phyloP scores from a whole-genome alignment of 2,113 vertebrate genomes.

The Sclerurus mexicanus region DNA sequence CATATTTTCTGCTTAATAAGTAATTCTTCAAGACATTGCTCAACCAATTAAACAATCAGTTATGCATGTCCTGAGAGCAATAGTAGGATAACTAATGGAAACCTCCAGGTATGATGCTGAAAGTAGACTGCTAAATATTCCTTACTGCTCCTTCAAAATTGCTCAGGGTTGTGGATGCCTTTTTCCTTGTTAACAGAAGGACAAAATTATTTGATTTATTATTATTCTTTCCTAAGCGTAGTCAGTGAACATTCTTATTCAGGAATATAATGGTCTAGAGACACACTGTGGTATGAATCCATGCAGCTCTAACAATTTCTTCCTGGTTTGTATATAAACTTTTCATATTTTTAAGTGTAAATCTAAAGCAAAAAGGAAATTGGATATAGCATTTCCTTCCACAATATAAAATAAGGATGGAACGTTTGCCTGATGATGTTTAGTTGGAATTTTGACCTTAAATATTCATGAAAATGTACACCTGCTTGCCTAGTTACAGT shows the following conservation, averaged over 20 bases:
- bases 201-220: background rate
- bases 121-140: constrained; percentile 5
- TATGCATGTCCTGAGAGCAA: constrained; percentile 32
- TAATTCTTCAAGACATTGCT: constrained; percentile 29
- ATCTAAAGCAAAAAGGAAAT: background rate
- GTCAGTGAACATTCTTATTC: background rate
- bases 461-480: background rate
- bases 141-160: background rate
- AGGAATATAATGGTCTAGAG: background rate
- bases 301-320: background rate
- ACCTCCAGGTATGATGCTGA: constrained; percentile 20
- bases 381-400: background rate
- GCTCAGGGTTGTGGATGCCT: background rate
- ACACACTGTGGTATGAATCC: background rate
- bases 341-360: background rate
- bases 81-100: constrained; percentile 12
- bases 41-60: constrained; percentile 37
- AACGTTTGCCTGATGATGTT: background rate
- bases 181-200: constrained; percentile 3
- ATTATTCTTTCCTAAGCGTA: background rate
- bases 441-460: background rate
- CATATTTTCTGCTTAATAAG: constrained; percentile 40
- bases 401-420: background rate
- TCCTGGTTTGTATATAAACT: background rate
- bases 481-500: background rate